These are phyloP conservation scores for Epinephelus awoara DNA, from an alignment of 2,797 vertebrate genomes.

Conservation along the genomic window DNA sequence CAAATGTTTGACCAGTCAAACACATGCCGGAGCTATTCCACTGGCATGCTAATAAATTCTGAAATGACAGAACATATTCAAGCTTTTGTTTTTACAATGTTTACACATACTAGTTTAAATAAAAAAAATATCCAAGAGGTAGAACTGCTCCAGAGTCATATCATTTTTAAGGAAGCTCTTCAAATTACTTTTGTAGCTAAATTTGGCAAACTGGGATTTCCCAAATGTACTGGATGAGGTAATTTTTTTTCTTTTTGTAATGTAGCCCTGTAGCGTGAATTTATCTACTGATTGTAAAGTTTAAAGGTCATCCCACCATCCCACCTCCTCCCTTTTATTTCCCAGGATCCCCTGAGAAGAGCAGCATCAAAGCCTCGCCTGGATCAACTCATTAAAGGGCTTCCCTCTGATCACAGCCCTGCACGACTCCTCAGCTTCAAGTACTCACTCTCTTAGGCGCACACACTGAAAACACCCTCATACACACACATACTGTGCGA, in stretches of 20 bases:
- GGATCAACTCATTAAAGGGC: conserved; percentile 62
- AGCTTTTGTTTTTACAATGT: not conserved
- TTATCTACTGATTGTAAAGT: conserved; percentile 29
- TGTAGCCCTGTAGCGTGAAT: conserved; percentile 10
- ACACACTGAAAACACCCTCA: not conserved
- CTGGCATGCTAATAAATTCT: not conserved
- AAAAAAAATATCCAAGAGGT: no score
- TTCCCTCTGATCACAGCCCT: conserved; percentile 65
- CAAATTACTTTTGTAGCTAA: not conserved
- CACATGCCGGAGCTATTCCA: no score
- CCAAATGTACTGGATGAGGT: not conserved
- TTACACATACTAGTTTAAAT: not conserved
- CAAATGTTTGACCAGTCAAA: no score
- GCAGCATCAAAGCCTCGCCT: conserved; percentile 63
- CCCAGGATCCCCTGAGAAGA: conserved; percentile 40
- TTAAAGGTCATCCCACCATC: conserved; percentile 43
- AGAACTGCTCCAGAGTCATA: not conserved
- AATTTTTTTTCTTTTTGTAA: not conserved
- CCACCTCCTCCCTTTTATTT: conserved; percentile 40
- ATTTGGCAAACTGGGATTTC: not conserved
- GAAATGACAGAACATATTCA: not conserved
- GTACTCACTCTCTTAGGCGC: conserved; percentile 9
- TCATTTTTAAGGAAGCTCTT: not conserved
- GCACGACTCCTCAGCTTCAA: conserved; percentile 26
- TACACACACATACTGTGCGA: not conserved